phyloP scores from a whole-genome alignment of 1,140 invertebrate genomes.

The Drosophila ohnishii region DNA sequence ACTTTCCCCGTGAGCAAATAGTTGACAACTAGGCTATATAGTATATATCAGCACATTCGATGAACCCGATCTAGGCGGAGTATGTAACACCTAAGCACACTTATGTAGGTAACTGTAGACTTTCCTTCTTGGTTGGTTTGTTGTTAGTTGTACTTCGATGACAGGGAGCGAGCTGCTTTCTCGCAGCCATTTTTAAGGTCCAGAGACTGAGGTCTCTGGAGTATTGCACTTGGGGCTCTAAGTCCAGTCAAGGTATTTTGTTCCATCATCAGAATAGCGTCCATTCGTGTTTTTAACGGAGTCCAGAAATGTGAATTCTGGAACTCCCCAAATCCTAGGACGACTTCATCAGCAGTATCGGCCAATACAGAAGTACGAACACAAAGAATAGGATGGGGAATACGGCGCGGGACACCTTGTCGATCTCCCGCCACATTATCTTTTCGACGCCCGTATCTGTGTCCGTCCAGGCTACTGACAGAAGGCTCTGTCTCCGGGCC shows the following conservation, averaged over 20 bases:
- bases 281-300: conserved; percentile 72
- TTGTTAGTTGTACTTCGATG: conserved; percentile 46
- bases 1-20: conserved; percentile 34
- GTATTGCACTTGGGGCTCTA: conserved; percentile 42
- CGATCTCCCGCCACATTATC: conserved; percentile 88
- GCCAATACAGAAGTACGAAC: conserved; percentile 90
- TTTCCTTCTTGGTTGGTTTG: conserved; percentile 23
- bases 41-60: conserved; percentile 13
- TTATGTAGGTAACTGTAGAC: conserved; percentile 49
- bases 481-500: conserved; percentile 73
- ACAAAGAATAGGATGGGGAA: conserved; percentile 90
- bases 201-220: conserved; percentile 9
- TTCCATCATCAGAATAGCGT: conserved; percentile 17
- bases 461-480: conserved; percentile 85
- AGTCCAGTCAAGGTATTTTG: conserved; percentile 30
- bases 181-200: conserved; percentile 8
- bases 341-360: conserved; percentile 88
- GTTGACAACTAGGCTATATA: conserved; percentile 34
- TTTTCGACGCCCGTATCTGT: conserved; percentile 86
- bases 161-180: conserved; percentile 18
- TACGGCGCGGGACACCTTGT: conserved; percentile 87
- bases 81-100: conserved; percentile 22
- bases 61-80: conserved; percentile 17
- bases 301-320: conserved; percentile 78
- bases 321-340: conserved; percentile 83